phyloP scores from a whole-genome alignment of 2,797 vertebrate species.

The Rhinoraja longicauda region DNA sequence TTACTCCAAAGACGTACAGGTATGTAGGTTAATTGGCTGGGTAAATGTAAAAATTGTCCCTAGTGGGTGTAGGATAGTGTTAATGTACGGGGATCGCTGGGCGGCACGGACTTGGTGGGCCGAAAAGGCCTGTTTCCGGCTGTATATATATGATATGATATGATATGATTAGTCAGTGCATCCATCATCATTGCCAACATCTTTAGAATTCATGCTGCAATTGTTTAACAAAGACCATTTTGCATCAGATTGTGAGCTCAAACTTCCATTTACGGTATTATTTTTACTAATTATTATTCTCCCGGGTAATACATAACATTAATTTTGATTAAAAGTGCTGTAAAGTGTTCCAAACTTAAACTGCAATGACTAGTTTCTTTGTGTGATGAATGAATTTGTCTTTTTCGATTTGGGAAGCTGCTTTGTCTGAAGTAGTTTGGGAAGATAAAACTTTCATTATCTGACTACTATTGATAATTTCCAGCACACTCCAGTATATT shows the following conservation, averaged over 20 bases:
- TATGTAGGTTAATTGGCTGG: no score
- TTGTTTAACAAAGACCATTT: neutral
- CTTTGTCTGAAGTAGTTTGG: neutral
- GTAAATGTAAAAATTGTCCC: no score
- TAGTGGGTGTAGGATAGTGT: no score
- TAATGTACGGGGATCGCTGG: no score
- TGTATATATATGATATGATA: no score
- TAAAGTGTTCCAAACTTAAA: neutral
- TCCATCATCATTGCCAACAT: neutral
- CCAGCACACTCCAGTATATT: neutral
- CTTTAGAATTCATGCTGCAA: neutral
- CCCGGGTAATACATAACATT: neutral
- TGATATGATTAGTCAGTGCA: neutral
- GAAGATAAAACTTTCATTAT: neutral
- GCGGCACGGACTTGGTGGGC: no score
- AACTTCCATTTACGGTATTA: neutral
- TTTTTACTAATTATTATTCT: neutral
- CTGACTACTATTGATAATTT: neutral
- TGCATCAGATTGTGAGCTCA: neutral
- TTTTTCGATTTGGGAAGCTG: neutral
- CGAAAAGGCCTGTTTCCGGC: no score
- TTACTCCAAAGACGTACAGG: no score
- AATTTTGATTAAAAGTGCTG: neutral
- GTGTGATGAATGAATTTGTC: neutral
- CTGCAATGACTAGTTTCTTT: neutral